These are phyloP conservation scores for Myrmophylax atrothorax DNA, from an alignment of 2,113 vertebrate species.

Conservation along the genomic window DNA sequence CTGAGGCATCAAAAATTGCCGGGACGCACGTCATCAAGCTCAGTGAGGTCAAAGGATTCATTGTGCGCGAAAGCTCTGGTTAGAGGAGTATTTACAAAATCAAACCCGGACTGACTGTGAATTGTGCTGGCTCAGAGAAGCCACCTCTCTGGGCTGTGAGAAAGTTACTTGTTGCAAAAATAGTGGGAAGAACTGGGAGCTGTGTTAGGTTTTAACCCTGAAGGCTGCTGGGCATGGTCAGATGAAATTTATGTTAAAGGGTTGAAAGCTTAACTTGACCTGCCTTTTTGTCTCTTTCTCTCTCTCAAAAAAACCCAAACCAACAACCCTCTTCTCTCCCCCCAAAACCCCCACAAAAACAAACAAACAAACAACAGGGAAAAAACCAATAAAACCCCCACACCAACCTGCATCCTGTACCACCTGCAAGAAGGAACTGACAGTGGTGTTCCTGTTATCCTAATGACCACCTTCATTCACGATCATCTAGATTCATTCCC, in stretches of 20 bases:
- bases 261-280: background rate
- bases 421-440: background rate
- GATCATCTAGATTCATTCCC: background rate
- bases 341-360: no score
- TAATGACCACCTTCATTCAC: background rate
- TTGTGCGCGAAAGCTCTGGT: background rate
- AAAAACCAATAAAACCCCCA: background rate
- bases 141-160: background rate
- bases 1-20: background rate
- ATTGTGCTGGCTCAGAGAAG: background rate
- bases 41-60: conserved; percentile 39
- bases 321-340: no score
- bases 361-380: no score
- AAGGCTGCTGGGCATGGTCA: background rate
- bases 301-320: no score
- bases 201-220: background rate
- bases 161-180: background rate
- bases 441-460: background rate
- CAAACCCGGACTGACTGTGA: background rate
- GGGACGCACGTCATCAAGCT: background rate
- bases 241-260: background rate
- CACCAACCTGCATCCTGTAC: background rate
- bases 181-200: background rate
- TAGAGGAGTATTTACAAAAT: conserved; percentile 1
- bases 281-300: background rate